A percentile compares a stretch with the other conserved stretches of the same genome.
Conservation (phyloP, 2,797 vertebrate genomes). For the Enteromius trimaculatus region DNA sequence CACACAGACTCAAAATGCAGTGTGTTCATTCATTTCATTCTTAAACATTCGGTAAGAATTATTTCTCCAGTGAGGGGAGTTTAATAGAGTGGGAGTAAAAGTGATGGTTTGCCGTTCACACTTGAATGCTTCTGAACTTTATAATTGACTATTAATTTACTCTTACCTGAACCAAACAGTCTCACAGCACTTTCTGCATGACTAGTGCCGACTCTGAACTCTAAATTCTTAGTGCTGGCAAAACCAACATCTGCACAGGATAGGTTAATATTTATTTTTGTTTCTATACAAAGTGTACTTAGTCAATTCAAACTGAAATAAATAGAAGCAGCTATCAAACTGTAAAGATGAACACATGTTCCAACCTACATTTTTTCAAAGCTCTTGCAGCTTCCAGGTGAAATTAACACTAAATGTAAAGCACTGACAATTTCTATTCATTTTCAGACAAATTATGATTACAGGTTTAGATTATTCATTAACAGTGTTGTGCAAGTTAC, state of each 20-base stretch:
- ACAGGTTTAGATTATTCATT: not conserved
- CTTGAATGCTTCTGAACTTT: constrained; percentile 34
- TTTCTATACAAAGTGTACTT: not conserved
- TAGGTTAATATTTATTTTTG: not conserved
- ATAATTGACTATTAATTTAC: constrained; percentile 53
- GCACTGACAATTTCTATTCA: not conserved
- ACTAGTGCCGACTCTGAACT: constrained; percentile 26
- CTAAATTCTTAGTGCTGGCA: constrained; percentile 23
- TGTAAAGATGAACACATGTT: not conserved
- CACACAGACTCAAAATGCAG: not conserved
- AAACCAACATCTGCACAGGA: constrained; percentile 3
- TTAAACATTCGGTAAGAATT: not conserved
- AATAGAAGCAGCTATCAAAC: not conserved
- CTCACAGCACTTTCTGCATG: constrained; percentile 39
- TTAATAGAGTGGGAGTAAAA: constrained; percentile 26
- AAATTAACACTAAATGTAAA: not conserved
- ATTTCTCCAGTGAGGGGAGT: constrained; percentile 19
- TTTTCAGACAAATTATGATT: not conserved
- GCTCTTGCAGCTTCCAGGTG: not conserved
- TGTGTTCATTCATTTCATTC: not conserved
- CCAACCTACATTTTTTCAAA: not conserved
- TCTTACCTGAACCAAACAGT: constrained; percentile 33
- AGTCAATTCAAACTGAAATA: not conserved
- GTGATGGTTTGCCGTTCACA: constrained; percentile 28
- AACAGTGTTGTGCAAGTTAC: too few relatives aligned